Conservation (phyloP, 2,888 invertebrate species). For the Bombylius discolor region DNA sequence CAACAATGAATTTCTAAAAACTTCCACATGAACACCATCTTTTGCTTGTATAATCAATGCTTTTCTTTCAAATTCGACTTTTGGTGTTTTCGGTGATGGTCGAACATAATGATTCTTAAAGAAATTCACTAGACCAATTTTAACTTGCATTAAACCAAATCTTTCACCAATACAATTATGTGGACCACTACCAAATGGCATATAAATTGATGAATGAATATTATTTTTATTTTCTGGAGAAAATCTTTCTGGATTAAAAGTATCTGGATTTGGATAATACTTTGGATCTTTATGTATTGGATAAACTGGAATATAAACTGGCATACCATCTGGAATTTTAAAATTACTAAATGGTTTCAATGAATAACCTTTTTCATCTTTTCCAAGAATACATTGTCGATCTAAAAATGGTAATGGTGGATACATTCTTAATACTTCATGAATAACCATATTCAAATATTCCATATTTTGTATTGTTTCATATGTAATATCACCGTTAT, state of each 20-base stretch:
- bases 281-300: slow-evolving; percentile 40
- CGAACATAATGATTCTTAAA: slow-evolving; percentile 29
- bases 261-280: slow-evolving; percentile 28
- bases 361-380: slow-evolving; percentile 20
- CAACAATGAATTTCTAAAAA: slow-evolving; percentile 23
- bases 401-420: slow-evolving; percentile 33
- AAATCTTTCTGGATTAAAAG: slow-evolving; percentile 35
- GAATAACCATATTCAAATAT: slow-evolving; percentile 36
- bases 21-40: slow-evolving; percentile 22
- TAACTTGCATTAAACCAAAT: slow-evolving; percentile 30
- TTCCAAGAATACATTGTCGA: slow-evolving; percentile 25
- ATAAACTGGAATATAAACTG: slow-evolving; percentile 29
- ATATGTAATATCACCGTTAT: slow-evolving; percentile 32
- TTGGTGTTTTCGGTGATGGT: slow-evolving; percentile 19
- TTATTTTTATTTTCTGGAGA: slow-evolving; percentile 26
- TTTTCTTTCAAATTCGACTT: slow-evolving; percentile 24
- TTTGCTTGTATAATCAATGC: slow-evolving; percentile 23
- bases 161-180: slow-evolving; percentile 36
- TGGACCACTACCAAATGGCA: slow-evolving; percentile 35
- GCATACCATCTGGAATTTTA: slow-evolving; percentile 27
- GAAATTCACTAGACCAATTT: slow-evolving; percentile 31
- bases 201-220: slow-evolving; percentile 28
- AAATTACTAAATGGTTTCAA: slow-evolving; percentile 27
- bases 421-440: slow-evolving; percentile 42
- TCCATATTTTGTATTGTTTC: slow-evolving; percentile 33